Evolutionary conservation across 2,113 vertebrate species (phyloP), one percentile per base, ranked within the genome.

Genomic region (Callionymus lyra): DNA sequence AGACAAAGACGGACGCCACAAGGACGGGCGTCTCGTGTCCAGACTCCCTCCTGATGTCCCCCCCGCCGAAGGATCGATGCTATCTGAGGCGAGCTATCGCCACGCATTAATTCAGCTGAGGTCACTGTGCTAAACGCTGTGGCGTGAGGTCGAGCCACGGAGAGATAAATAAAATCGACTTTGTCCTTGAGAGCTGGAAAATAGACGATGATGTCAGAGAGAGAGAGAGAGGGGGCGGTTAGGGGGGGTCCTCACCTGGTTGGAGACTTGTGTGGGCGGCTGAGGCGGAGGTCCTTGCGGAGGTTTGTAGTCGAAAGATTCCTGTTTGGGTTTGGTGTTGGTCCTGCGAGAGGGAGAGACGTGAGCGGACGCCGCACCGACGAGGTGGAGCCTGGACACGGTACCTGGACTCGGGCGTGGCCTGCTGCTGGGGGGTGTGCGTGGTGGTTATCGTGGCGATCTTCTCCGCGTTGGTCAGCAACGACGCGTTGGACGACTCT

Each of bases 401-500:
- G 85, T 82, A 97, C 95, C 93, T 94, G 74, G 88, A 80, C 80
- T 98, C 95, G 41, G 92, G 87, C 55, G 79, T 74, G 17, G 79
- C 65, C 75, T 86, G 84, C 46, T 91, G 93, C 82, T 94, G 95
- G 75, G 92, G 83, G 31, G 90, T 82, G 76, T 98, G 95, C 18
- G 95, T 97, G 68, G 94, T 98, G 65, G 95, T 98, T 72, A 98
- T 97, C 53, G 95, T 98, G 70, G 95, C 95, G 6, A 98, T 98
- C 87, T 97, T 98, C 86, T 98, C 95, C 1, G 95, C 95, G n/a
- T 97, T 98, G 72, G 95, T 98, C 84, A 98, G 79, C 83, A 98
- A 83, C 37, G 94, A 91, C 11, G 95, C 93, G 53, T 98, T 98
- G 13, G 95, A 97, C 31, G 93, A 93, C 70, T 98, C 95, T 98